Base-by-base conservation (phyloP, 2,797 vertebrate genomes). In the Spinibarbus caldwelli region DNA sequence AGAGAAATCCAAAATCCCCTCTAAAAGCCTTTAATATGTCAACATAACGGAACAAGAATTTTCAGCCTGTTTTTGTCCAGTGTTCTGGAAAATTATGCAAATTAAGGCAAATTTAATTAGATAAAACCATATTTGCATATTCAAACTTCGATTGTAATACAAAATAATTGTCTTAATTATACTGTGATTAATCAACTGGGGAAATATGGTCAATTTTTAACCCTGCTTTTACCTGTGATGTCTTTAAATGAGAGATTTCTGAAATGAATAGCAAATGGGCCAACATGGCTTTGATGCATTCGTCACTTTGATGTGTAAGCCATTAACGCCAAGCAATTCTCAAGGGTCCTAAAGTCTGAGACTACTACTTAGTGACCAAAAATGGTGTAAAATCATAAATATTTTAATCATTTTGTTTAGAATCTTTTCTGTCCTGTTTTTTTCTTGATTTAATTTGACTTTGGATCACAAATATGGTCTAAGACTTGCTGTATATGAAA, bases 171-270 rank as follows among this genome's bases (percentile, higher is more conserved):
- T 31, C 59, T 31, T 64, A 64, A 64, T 64, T 64, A 31, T 64
- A 31, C 62, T 31, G 62, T 64, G 62, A 52, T 52, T 52, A 34
- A 52, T 52, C 29, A 52, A 23, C 72, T 34, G 9, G 26, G 45
- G 19, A 73, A 21, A 12, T 34, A 52, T 52, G 72, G 72, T 75
- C 31, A 34, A 21, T 47, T 12, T 1, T 7, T 11, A 31, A 73
- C 43, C 26, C 17, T 75, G 59, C 15, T 75, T 52, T 75, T 31
- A 75, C 45, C 72, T 54, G 72, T 52, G 31, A 34, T 54, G 31
- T 36, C 72, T 43, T 36, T 83, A 78, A n/a, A n/a, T n/a, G n/a
- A 78, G 73, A 83, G 52, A 83, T 78, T 83, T 78, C 66, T 71
- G n/a, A 64, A 71, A 79, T 79, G 49, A 62, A n/a, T 29, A 66